Evolutionary conservation across 2,113 vertebrate genomes (phyloP).

Genomic region (Coryphaenoides rupestris): DNA sequence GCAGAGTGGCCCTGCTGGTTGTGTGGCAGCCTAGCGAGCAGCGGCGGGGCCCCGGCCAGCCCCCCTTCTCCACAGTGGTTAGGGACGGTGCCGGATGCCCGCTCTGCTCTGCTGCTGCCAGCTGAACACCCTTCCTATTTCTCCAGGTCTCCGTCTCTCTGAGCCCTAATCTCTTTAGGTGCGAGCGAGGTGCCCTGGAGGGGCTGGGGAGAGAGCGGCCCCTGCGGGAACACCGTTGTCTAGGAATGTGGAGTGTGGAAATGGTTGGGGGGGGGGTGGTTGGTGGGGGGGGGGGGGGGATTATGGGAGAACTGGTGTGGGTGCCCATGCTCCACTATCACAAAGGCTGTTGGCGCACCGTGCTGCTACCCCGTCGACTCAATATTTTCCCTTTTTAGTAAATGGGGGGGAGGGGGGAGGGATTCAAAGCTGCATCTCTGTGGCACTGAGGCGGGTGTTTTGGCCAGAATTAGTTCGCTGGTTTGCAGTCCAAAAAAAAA

Average conservation of each 20-base stretch:
- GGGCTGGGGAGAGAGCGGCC: slow-evolving; percentile 73
- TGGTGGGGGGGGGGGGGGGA: slow-evolving; percentile 51
- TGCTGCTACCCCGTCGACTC: slow-evolving; percentile 64
- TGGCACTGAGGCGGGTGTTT: slow-evolving; percentile 57
- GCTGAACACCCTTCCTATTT: slow-evolving; percentile 73
- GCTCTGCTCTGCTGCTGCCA: slow-evolving; percentile 72
- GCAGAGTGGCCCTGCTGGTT: slow-evolving; percentile 56
- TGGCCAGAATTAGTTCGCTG: slow-evolving; percentile 52
- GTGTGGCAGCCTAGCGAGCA: slow-evolving; percentile 44
- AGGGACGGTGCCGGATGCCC: slow-evolving; percentile 74
- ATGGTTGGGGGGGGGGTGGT: slow-evolving; percentile 55
- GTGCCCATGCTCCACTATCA: slow-evolving; percentile 72
- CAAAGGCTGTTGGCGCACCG: slow-evolving; percentile 71
- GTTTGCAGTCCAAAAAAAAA: slow-evolving; percentile 43
- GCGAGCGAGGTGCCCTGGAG: slow-evolving; percentile 77
- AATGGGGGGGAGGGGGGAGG: slow-evolving; percentile 37
- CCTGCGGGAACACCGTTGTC: slow-evolving; percentile 75
- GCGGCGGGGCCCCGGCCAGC: slow-evolving; percentile 53
- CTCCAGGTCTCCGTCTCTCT: slow-evolving; percentile 79
- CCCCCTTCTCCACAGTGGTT: slow-evolving; percentile 72
- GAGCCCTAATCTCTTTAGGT: slow-evolving; percentile 81
- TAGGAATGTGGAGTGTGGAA: slow-evolving; percentile 80
- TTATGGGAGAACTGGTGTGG: slow-evolving; percentile 76
- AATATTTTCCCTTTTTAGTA: slow-evolving; percentile 67
- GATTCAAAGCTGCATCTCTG: slow-evolving; percentile 55